Conservation (phyloP, 2,888 invertebrate species). For the Apamea sordens region DNA sequence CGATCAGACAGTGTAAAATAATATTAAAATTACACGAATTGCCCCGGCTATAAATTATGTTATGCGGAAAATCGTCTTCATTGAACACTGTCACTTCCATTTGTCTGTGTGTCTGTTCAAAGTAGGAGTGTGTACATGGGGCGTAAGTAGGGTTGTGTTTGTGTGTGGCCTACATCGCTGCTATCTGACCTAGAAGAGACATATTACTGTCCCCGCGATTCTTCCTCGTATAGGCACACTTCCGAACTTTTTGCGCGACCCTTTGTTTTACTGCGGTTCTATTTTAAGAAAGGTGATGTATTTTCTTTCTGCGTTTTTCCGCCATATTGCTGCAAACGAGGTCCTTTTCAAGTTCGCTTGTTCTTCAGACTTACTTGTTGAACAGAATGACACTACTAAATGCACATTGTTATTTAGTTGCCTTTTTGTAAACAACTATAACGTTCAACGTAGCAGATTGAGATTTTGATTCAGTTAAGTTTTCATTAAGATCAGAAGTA, state of each 20-base stretch:
- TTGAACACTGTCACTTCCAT: constrained; percentile 28
- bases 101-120: background rate
- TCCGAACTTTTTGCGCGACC: constrained; percentile 44
- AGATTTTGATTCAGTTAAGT: background rate
- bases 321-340: background rate
- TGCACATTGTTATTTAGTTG: background rate
- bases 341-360: background rate
- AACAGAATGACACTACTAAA: background rate
- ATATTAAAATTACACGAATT: background rate
- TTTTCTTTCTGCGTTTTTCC: constrained; percentile 22
- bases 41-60: constrained; percentile 10
- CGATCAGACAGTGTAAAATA: background rate
- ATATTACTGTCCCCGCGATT: constrained; percentile 41
- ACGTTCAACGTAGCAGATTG: background rate
- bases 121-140: constrained; percentile 11
- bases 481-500: background rate
- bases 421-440: no score
- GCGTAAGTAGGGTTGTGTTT: constrained; percentile 20
- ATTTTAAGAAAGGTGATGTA: constrained; percentile 34
- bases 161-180: constrained; percentile 53
- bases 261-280: constrained; percentile 44
- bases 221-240: constrained; percentile 35
- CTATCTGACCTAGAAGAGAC: constrained; percentile 61
- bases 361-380: no score
- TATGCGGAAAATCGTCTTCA: constrained; percentile 16